Base-by-base conservation (phyloP, 1,140 invertebrate genomes). In the Zophobas morio region DNA sequence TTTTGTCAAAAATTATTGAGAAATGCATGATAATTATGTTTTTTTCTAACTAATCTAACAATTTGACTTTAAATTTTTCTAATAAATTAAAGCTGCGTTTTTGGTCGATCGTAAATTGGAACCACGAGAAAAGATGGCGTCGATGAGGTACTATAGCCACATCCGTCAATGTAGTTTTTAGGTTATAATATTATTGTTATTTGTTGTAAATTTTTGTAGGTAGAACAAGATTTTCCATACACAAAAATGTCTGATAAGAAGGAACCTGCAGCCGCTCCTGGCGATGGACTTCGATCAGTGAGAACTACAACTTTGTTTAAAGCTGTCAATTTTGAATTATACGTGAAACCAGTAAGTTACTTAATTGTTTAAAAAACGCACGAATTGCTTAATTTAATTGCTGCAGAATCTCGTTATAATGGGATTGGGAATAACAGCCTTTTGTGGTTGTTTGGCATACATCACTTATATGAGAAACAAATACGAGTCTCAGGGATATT, bases 251-350 rank as follows among this genome's bases (percentile, higher is more conserved):
- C 32, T 56, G 71, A 73, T 8, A 78, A 82, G 37, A 82, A 84
- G 6, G 40, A 74, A 8, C 51, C 77, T 35, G 20, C 20, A 20
- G 20, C 20, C 20, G 34, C 79, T 34, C 93, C 94, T 35, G 94
- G 94, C 35, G 94, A 95, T 84, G 94, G 95, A 34, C 89, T 96
- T 75, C 88, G 93, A 70, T 94, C 93, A 1, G 84, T 96, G 49
- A 89, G 87, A 85, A 93, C 91, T 42, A 92, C 91, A 32, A 89
- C 87, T 78, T 88, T 93, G 36, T 96, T 96, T 85, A 88, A 91
- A 82, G 89, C 91, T 32, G 85, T 95, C 3, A 96, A 96, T 87
- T 96, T 94, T 88, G 95, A 96, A 87, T 87, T 96, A 6, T 96
- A 96, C 85, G 88, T 90, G 1, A 94, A 93, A 87, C 94, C 94